Evolutionary conservation across 2,797 vertebrate species (phyloP).

Genomic region (Pipistrellus pipistrellus): DNA sequence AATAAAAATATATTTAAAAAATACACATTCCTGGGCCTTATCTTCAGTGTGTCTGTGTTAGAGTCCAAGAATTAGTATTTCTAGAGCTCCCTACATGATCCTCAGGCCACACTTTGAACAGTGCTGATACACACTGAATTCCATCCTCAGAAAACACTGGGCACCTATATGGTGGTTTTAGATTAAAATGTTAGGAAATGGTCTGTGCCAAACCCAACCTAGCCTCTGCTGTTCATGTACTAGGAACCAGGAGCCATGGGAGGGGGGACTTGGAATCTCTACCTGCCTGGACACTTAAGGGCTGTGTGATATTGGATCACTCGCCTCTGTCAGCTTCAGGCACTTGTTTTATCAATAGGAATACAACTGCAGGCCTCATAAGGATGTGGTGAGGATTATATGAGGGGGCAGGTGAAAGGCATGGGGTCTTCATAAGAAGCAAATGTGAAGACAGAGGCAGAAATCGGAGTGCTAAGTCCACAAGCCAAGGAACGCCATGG

Average conservation of each 20-base stretch:
- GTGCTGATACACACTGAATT: too few relatives aligned
- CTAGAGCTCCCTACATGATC: too few relatives aligned
- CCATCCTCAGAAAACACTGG: too few relatives aligned
- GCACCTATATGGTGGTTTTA: too few relatives aligned
- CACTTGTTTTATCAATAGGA: background rate
- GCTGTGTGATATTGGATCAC: background rate
- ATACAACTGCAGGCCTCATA: background rate
- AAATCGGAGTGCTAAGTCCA: rapidly evolving
- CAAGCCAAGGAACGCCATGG: background rate
- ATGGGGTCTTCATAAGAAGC: background rate
- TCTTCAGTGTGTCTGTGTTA: too few relatives aligned
- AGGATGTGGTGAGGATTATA: background rate
- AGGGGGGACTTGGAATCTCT: background rate
- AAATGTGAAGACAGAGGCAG: background rate
- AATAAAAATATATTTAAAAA: too few relatives aligned
- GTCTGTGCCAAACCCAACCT: background rate
- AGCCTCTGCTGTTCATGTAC: too few relatives aligned
- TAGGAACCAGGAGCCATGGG: background rate
- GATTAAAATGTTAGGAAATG: background rate
- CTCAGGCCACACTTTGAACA: too few relatives aligned
- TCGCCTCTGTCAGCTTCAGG: background rate
- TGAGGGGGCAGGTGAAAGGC: background rate
- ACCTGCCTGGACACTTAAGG: too few relatives aligned
- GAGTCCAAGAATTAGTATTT: too few relatives aligned
- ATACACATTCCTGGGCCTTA: too few relatives aligned